Percentiles rank a stretch among this genome's conserved stretches.
Conservation (phyloP, 2,888 invertebrate species). For the Acrocyrtus sp. region DNA sequence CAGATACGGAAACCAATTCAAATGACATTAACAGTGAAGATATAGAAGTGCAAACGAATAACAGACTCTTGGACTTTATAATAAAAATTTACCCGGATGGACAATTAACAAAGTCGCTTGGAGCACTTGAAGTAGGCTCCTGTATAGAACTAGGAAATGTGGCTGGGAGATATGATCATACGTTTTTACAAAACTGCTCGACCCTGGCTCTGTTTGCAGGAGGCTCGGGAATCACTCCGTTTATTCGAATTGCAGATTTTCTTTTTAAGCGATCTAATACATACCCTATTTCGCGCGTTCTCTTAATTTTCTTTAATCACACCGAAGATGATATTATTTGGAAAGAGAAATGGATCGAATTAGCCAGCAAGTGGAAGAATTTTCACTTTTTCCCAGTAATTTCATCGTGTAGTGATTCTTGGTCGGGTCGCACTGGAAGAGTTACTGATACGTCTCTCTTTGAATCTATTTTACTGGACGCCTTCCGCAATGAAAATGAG, state of each 20-base stretch:
- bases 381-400: slow-evolving; percentile 57
- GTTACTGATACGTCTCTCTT: slow-evolving; percentile 39
- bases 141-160: slow-evolving; percentile 26
- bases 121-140: slow-evolving; percentile 5
- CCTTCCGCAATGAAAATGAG: background rate
- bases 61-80: slow-evolving; percentile 49
- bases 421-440: slow-evolving; percentile 50
- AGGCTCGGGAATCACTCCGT: slow-evolving; percentile 58
- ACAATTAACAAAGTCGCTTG: slow-evolving; percentile 41
- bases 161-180: slow-evolving; percentile 22
- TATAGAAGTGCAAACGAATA: background rate
- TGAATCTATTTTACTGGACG: slow-evolving; percentile 15
- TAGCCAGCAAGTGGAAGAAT: slow-evolving; percentile 24
- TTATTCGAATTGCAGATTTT: slow-evolving; percentile 50
- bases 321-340: slow-evolving; percentile 52
- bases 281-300: slow-evolving; percentile 31
- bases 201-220: slow-evolving; percentile 49
- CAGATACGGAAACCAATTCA: background rate
- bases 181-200: slow-evolving; percentile 12
- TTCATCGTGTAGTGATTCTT: slow-evolving; percentile 30
- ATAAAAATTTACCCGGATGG: slow-evolving; percentile 58
- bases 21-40: background rate
- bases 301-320: slow-evolving; percentile 55
- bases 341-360: slow-evolving; percentile 34
- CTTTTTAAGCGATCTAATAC: slow-evolving; percentile 28